These are phyloP conservation scores for Lasioglossum lativentre DNA, from an alignment of 2,888 invertebrate genomes.

Conservation along the genomic window DNA sequence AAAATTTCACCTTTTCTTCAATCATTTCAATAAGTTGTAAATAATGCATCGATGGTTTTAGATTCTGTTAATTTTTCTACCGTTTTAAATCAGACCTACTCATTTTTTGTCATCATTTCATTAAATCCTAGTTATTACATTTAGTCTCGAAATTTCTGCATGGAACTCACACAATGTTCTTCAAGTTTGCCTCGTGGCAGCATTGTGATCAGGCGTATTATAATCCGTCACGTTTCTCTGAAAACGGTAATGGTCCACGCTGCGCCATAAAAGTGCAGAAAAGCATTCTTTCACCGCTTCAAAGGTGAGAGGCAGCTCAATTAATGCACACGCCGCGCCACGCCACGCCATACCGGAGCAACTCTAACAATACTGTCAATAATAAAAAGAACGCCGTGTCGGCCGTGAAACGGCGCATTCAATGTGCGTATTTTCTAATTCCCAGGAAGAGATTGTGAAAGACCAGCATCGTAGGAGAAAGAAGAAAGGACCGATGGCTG, in stretches of 20 bases:
- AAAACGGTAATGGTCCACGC: not conserved
- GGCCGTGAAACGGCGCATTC: conserved; percentile 19
- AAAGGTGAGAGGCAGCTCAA: not conserved
- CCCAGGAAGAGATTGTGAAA: conserved; percentile 21
- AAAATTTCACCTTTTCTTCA: not conserved
- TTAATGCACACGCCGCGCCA: not conserved
- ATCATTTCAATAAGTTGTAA: too few relatives aligned
- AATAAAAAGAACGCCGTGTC: not conserved
- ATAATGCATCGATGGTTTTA: too few relatives aligned
- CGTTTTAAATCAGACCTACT: too few relatives aligned
- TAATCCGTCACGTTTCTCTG: not conserved
- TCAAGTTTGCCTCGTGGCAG: not conserved
- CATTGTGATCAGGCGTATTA: not conserved
- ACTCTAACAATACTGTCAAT: not conserved
- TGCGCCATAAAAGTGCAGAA: not conserved
- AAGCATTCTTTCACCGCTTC: not conserved
- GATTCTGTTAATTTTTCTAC: too few relatives aligned
- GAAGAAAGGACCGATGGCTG: conserved; percentile 5
- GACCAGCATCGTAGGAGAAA: not conserved
- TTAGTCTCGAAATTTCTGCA: not conserved
- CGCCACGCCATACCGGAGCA: not conserved
- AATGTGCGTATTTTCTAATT: conserved; percentile 31
- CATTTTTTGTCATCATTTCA: too few relatives aligned
- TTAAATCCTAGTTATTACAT: not conserved
- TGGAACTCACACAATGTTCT: too few relatives aligned